Conservation (phyloP, 2,888 invertebrate species). For the Drosophila mercatorum region DNA sequence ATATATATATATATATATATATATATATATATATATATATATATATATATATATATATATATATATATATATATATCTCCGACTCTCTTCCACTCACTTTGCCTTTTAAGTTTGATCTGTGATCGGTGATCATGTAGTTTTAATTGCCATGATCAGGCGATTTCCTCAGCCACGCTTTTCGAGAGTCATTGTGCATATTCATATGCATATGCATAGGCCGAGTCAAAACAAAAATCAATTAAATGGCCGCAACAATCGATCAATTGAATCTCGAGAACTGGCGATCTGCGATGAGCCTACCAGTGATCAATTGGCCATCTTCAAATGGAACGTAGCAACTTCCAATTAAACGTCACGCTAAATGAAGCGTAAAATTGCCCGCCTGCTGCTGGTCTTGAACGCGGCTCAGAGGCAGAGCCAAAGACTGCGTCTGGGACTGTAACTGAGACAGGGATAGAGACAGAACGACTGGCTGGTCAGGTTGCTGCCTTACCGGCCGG, state of each 20-base stretch:
- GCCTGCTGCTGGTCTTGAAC: constrained; percentile 78
- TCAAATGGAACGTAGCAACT: constrained; percentile 53
- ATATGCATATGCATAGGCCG: constrained; percentile 40
- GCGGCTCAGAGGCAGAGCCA: constrained; percentile 27
- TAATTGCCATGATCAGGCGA: constrained; percentile 69
- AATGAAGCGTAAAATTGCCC: constrained; percentile 81
- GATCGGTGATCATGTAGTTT: constrained; percentile 55
- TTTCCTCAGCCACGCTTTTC: constrained; percentile 33
- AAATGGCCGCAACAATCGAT: constrained; percentile 69
- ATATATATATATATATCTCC: neutral
- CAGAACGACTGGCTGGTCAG: neutral
- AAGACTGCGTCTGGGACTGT: neutral
- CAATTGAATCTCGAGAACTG: constrained; percentile 53
- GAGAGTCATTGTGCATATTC: constrained; percentile 50
- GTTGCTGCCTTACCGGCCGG: neutral
- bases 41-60: neutral
- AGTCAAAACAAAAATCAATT: constrained; percentile 79
- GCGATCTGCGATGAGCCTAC: constrained; percentile 28
- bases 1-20: neutral
- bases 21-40: too few species aligned
- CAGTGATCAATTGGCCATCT: constrained; percentile 40
- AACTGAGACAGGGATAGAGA: constrained; percentile 14
- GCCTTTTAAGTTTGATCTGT: constrained; percentile 18
- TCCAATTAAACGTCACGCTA: constrained; percentile 81
- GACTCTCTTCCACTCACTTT: neutral